phyloP scores from a whole-genome alignment of 2,888 invertebrate species.

The Charanyca ferruginea region DNA sequence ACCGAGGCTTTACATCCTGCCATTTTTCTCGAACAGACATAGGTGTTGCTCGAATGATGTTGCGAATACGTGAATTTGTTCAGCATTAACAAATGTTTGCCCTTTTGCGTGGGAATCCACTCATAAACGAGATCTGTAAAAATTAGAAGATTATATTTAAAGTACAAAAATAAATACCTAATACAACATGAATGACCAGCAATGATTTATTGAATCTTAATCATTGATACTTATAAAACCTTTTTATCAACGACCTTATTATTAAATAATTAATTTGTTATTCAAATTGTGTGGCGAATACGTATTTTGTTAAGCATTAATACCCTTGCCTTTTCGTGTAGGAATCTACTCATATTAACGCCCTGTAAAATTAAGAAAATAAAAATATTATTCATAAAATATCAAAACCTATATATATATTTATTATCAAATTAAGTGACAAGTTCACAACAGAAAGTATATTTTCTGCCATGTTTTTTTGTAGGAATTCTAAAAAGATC shows the following conservation, averaged over 20 bases:
- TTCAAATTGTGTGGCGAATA: constrained; percentile 15
- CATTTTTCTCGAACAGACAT: constrained; percentile 20
- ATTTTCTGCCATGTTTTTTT: too few relatives aligned
- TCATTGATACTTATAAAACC: too few relatives aligned
- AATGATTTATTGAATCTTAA: too few relatives aligned
- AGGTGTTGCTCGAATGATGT: neutral
- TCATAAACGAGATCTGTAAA: constrained; percentile 3
- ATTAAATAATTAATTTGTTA: neutral
- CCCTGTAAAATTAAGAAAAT: neutral
- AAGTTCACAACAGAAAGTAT: too few relatives aligned
- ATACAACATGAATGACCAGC: too few relatives aligned
- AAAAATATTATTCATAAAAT: too few relatives aligned
- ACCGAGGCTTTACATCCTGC: constrained; percentile 38
- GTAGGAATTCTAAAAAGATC: too few relatives aligned
- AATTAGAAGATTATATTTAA: neutral
- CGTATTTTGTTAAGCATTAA: constrained; percentile 15
- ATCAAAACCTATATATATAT: too few relatives aligned
- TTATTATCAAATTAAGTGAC: too few relatives aligned
- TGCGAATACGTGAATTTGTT: constrained; percentile 29
- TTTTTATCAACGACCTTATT: too few relatives aligned
- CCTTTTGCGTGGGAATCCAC: constrained; percentile 28
- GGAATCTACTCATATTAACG: constrained; percentile 15
- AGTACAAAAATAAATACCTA: neutral
- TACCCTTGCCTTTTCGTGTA: constrained; percentile 10
- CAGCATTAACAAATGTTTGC: constrained; percentile 23